A percentile compares a stretch with the other conserved stretches of the same genome.
These are phyloP conservation scores for Argyrosomus regius DNA, from an alignment of 2,797 vertebrate genomes.

Conservation along the genomic window DNA sequence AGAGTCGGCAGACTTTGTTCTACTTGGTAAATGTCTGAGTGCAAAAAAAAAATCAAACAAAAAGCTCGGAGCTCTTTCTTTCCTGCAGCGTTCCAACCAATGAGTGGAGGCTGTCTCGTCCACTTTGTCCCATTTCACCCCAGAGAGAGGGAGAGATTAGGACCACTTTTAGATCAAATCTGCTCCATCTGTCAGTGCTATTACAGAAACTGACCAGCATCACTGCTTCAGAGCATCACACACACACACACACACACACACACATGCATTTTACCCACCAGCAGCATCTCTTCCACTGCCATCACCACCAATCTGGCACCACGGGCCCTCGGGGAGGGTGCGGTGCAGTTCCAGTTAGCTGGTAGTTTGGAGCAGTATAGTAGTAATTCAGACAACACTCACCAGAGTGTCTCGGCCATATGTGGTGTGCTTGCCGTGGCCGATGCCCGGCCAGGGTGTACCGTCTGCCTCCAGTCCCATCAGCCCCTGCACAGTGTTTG, in stretches of 20 bases:
- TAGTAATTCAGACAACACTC: constrained; percentile 81
- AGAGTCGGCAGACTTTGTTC: constrained; percentile 24
- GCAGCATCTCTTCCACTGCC: constrained; percentile 34
- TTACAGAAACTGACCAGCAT: constrained; percentile 83
- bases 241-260: constrained; percentile 24
- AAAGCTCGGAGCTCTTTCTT: constrained; percentile 21
- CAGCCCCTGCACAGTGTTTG: constrained; percentile 70
- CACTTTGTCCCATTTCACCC: constrained; percentile 62
- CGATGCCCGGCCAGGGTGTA: constrained; percentile 87
- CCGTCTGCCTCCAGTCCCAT: constrained; percentile 88
- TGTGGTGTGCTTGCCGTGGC: constrained; percentile 84
- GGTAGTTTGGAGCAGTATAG: constrained; percentile 21
- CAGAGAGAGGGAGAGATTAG: constrained; percentile 66
- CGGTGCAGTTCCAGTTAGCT: constrained; percentile 29
- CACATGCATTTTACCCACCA: constrained; percentile 44
- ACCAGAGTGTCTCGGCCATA: constrained; percentile 91
- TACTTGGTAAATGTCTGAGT: constrained; percentile 16
- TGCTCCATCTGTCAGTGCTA: constrained; percentile 86
- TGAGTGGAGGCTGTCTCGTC: constrained; percentile 49
- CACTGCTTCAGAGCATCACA: constrained; percentile 58
- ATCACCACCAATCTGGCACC: constrained; percentile 61
- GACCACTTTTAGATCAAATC: constrained; percentile 83
- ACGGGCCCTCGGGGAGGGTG: constrained; percentile 36
- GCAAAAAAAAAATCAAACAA: constrained; percentile 8
- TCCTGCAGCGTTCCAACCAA: constrained; percentile 33